Base-by-base conservation (phyloP, 2,113 vertebrate genomes). In the Pseudonaja textilis region DNA sequence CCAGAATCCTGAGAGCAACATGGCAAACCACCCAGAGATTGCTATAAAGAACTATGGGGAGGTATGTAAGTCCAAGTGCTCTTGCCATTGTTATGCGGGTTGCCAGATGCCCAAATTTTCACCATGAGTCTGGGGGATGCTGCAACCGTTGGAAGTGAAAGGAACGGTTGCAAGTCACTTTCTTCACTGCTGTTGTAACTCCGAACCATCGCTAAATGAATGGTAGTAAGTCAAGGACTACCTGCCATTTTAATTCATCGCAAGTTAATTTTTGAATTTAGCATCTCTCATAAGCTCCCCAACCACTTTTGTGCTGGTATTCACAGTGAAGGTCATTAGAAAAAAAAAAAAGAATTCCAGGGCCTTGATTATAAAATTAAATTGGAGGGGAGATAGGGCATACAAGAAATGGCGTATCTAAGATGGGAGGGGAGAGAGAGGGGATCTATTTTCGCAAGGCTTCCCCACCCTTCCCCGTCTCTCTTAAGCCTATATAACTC, bases 391-490 rank as follows among this genome's bases (percentile, higher is more conserved):
- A 91, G 94, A 89, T 91, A 86, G 95, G 81, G 89, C 94, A 93
- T 45, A 95, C 94, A 96, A 93, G 94, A 96, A 94, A 93, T 93
- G 94, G 92, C 93, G 90, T 94, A 89, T 94, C 96, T 95, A 94
- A 92, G 94, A 95, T 94, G 95, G 95, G 92, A 94, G 95, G 90
- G 95, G 94, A 95, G n/a, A 52, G 50, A 10, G 50, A 14, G n/a
- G n/a, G n/a, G 16, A 95, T 95, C 96, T 93, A 94, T 96, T 96
- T 96, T 96, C 94, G 96, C 96, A 96, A 96, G 96, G 95, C 95
- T 97, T 96, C 95, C 96, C 91, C n/a, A 89, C 93, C 93, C 94
- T 93, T 94, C 93, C 92, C 94, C 92, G 86, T 94, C 94, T 92
- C 92, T 94, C 93, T 93, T 64, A 91, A 95, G 95, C 93, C 93